Conservation (phyloP, 1,140 invertebrate species). For the Prorops nasuta region DNA sequence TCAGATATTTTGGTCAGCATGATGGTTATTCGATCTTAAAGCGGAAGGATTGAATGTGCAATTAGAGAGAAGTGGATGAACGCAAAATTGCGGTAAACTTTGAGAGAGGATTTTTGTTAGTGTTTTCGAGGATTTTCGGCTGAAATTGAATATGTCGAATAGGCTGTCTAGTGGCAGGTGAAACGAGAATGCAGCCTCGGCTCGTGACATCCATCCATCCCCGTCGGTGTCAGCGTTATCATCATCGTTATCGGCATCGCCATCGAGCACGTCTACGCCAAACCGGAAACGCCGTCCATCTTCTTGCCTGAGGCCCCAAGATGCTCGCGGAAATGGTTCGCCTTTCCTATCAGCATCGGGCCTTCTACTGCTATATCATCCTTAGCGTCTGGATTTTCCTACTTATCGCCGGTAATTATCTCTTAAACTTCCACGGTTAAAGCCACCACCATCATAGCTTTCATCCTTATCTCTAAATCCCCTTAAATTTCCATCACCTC, state of each 20-base stretch:
- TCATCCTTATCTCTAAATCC: not conserved
- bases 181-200: slow-evolving; percentile 14
- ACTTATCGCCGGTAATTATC: slow-evolving; percentile 64
- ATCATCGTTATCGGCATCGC: slow-evolving; percentile 10
- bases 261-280: slow-evolving; percentile 3
- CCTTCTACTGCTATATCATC: slow-evolving; percentile 74
- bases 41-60: too few relatives aligned
- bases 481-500: not conserved
- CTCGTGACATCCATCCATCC: slow-evolving; percentile 4
- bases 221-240: slow-evolving; percentile 5
- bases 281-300: too few relatives aligned
- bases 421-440: slow-evolving; percentile 15
- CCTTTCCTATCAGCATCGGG: slow-evolving; percentile 69
- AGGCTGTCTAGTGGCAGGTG: not conserved
- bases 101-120: too few relatives aligned
- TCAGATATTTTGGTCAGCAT: too few relatives aligned
- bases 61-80: too few relatives aligned
- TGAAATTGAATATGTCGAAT: too few relatives aligned
- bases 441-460: too few relatives aligned
- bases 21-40: too few relatives aligned
- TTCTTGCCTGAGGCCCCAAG: too few relatives aligned
- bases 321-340: slow-evolving; percentile 63
- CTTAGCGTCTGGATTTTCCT: slow-evolving; percentile 78
- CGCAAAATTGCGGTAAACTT: too few relatives aligned
- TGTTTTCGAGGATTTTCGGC: too few relatives aligned